Evolutionary conservation across 2,797 vertebrate genomes (phyloP).

Genomic region (Chiloscyllium punctatum): DNA sequence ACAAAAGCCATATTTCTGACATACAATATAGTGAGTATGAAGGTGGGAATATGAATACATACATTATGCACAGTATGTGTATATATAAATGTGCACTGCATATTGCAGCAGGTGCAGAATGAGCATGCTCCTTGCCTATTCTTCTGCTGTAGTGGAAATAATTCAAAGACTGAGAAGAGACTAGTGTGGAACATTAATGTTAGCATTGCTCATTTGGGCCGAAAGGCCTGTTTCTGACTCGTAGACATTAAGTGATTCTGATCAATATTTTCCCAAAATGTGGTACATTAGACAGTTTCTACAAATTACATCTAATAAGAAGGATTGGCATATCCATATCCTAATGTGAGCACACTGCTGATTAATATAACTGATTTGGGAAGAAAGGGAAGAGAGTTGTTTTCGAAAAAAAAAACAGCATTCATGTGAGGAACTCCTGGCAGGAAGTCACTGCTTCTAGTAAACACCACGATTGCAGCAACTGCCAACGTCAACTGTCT

Average conservation of each 20-base stretch:
- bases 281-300: not conserved
- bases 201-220: not conserved
- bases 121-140: too few relatives aligned
- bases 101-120: not conserved
- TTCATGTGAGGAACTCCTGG: not conserved
- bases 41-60: not conserved
- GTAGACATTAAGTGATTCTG: not conserved
- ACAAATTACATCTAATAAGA: not conserved
- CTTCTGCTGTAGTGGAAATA: too few relatives aligned
- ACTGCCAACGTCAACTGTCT: not conserved
- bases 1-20: too few relatives aligned
- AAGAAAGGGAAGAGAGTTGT: not conserved
- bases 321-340: too few relatives aligned
- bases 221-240: not conserved
- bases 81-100: not conserved
- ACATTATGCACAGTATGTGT: not conserved
- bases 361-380: not conserved
- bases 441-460: not conserved
- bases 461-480: constrained; percentile 13
- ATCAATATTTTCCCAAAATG: not conserved
- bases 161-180: too few relatives aligned
- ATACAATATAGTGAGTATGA: not conserved
- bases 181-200: too few relatives aligned
- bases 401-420: not conserved
- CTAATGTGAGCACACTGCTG: not conserved